phyloP scores from a whole-genome alignment of 2,113 vertebrate genomes.

The Dromas ardeola region DNA sequence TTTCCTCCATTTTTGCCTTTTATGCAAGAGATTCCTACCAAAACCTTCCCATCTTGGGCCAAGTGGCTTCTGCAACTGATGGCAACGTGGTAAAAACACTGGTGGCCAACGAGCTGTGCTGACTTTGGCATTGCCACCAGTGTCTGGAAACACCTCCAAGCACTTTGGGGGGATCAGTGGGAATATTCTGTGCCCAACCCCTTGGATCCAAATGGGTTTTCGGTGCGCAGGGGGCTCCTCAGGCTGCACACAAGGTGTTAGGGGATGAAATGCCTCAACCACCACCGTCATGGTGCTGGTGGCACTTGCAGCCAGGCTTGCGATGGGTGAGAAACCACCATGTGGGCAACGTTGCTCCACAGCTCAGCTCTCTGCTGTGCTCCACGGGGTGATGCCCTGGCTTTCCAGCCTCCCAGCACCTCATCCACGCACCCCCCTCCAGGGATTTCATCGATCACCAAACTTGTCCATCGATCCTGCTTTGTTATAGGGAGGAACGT shows the following conservation, averaged over 20 bases:
- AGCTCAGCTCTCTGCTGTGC: no score
- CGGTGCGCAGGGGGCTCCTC: not conserved
- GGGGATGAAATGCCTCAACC: not conserved
- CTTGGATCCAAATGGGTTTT: not conserved
- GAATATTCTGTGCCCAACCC: not conserved
- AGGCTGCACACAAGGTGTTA: not conserved
- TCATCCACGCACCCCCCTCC: accelerated
- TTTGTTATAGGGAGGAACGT: not conserved
- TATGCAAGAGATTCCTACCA: not conserved
- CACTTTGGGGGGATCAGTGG: not conserved
- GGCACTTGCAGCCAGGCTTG: not conserved
- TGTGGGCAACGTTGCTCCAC: accelerated
- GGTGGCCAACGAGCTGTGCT: not conserved
- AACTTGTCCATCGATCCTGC: not conserved
- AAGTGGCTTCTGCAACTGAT: not conserved
- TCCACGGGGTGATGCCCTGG: not conserved
- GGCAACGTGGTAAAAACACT: not conserved
- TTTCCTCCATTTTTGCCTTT: not conserved
- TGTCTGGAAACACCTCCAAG: not conserved
- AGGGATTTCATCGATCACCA: not conserved
- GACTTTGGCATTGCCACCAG: not conserved
- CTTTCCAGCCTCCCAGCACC: not conserved
- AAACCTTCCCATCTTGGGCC: not conserved
- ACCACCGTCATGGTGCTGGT: accelerated
- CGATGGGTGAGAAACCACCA: not conserved